A percentile compares a stretch with the other conserved stretches of the same genome.
phyloP scores from a whole-genome alignment of 2,113 vertebrate species.

The Clarias magur region DNA sequence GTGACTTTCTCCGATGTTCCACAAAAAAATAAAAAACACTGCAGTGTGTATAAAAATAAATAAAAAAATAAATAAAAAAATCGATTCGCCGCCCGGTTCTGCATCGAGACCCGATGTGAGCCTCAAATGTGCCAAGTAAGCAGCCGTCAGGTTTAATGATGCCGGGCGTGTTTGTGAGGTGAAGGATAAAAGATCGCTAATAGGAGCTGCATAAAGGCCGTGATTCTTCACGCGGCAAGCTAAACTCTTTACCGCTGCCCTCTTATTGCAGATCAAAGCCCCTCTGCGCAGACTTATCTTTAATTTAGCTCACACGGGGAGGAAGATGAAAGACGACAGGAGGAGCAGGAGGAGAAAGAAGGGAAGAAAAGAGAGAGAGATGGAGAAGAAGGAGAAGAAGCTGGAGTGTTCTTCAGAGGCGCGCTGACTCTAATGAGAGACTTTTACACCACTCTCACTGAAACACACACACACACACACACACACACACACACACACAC shows the following conservation, averaged over 20 bases:
- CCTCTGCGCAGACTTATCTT: slow-evolving; percentile 19
- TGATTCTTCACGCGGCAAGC: background rate
- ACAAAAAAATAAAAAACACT: too few relatives aligned
- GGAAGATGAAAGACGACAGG: slow-evolving; percentile 8
- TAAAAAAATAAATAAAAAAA: background rate
- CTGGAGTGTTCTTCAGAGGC: slow-evolving; percentile 3
- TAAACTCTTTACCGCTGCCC: slow-evolving; percentile 21
- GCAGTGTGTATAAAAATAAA: too few relatives aligned
- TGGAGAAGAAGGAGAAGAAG: background rate
- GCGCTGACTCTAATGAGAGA: slow-evolving; percentile 7
- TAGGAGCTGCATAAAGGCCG: background rate
- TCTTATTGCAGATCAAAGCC: slow-evolving; percentile 34
- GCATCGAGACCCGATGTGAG: background rate
- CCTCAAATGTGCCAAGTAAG: background rate
- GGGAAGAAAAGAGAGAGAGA: background rate
- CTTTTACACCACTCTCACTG: background rate
- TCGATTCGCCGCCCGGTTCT: background rate
- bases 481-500: too few relatives aligned
- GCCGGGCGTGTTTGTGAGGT: background rate
- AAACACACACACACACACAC: background rate
- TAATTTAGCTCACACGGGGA: slow-evolving; percentile 3
- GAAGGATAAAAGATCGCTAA: slow-evolving; percentile 19
- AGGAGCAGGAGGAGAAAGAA: background rate
- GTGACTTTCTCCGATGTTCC: background rate
- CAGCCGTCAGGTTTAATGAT: background rate